Base-by-base conservation (phyloP, 2,888 invertebrate species). In the Ischnura elegans region DNA sequence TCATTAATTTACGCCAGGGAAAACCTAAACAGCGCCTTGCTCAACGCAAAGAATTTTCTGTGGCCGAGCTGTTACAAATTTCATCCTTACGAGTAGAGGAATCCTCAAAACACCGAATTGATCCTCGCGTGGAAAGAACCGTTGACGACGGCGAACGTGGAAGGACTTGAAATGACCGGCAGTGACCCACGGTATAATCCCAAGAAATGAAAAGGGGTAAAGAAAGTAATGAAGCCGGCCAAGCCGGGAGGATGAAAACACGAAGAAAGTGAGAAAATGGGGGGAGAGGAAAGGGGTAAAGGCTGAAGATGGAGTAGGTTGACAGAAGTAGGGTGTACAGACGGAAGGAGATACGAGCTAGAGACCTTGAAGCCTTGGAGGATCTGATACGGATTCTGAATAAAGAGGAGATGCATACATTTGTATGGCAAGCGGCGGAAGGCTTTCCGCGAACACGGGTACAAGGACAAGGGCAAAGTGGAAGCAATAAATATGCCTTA, bases 361-460 rank as follows among this genome's bases (percentile, higher is more conserved):
- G 51, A 19, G 19, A 51, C 51, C n/a, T 25, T 36, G 51, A 5
- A 19, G 51, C 5, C 36, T 87, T 87, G 16, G 51, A 87, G 47
- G 87, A 87, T 25, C 51, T 36, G 51, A 87, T 87, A 51, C 36
- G 87, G 51, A 13, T 51, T 51, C 19, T 51, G 51, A 51, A 51
- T 51, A 51, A 51, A 13, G 51, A 51, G 51, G 51, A 10, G 51
- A 8, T 13, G 51, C 13, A 51, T 51, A 51, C 51, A 51, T 51
- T 19, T 51, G 51, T 6, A 19, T 6, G 51, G 51, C 16, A 13
- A 51, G 51, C 13, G 51, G 51, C 51, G 51, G 51, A 51, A 51
- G 19, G 51, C 51, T 19, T 51, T 2, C 51, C 19, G 51, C 16
- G 51, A 51, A 51, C 51, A 19, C 13, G 16, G 51, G n/a, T n/a